These are phyloP conservation scores for Drosophila pallidifrons DNA, from an alignment of 1,140 invertebrate species.

Conservation along the genomic window DNA sequence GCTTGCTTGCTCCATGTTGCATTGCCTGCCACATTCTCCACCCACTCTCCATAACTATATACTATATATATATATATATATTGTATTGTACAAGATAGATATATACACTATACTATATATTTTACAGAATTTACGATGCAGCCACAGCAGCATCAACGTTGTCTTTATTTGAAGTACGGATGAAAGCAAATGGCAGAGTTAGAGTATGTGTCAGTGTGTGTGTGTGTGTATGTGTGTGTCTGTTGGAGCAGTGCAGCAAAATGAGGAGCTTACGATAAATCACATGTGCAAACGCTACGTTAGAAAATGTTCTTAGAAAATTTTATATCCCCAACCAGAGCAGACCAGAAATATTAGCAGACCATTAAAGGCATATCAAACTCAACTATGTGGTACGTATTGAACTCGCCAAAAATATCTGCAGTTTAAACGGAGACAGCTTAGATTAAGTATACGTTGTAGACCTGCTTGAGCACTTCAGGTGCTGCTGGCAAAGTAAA, in stretches of 20 bases:
- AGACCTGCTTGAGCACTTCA: not conserved
- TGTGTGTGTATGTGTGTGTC: not conserved
- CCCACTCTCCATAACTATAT: conserved; percentile 36
- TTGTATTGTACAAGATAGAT: conserved; percentile 55
- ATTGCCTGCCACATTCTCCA: conserved; percentile 19
- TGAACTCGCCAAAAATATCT: conserved; percentile 1
- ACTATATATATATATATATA: conserved; percentile 28
- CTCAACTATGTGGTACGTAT: not conserved
- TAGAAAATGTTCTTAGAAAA: conserved; percentile 18
- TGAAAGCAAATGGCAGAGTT: conserved; percentile 30
- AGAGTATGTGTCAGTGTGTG: conserved; percentile 23
- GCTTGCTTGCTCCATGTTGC: conserved; percentile 70
- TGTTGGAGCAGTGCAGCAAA: not conserved
- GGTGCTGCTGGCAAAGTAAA: not conserved
- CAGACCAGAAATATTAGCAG: conserved; percentile 24
- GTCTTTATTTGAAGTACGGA: conserved; percentile 72
- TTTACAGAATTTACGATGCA: conserved; percentile 74
- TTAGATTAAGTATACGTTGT: not conserved
- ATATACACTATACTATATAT: conserved; percentile 51
- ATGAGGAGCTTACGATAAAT: conserved; percentile 44
- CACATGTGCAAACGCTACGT: conserved; percentile 52
- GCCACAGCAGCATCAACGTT: conserved; percentile 53
- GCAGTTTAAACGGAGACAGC: not conserved
- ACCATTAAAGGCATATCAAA: conserved; percentile 16
- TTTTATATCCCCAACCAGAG: conserved; percentile 9